Evolutionary conservation across 2,797 vertebrate species (phyloP).

Genomic region (Ficedula albicollis): DNA sequence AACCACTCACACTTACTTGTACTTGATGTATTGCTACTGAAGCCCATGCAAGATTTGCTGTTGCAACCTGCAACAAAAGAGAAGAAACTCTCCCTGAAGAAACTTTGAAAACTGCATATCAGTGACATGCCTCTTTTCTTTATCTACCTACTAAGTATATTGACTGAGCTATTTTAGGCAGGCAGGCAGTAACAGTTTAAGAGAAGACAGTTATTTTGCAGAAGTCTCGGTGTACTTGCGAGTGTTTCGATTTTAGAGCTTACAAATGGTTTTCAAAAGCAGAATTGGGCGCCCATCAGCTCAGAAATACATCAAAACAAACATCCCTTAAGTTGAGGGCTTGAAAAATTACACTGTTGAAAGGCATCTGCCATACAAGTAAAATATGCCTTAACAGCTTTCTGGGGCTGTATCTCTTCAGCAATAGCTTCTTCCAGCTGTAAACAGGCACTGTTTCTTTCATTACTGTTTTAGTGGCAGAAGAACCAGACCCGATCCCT

Average conservation of each 20-base stretch:
- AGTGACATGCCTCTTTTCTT: not conserved
- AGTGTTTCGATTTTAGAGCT: not conserved
- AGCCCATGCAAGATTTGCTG: slow-evolving; percentile 96
- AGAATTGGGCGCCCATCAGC: not conserved
- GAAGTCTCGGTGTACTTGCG: not conserved
- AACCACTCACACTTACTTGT: slow-evolving; percentile 80
- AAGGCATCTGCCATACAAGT: not conserved
- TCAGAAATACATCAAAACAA: slow-evolving; percentile 8
- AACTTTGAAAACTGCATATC: not conserved
- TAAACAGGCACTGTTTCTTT: not conserved
- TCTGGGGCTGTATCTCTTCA: not conserved
- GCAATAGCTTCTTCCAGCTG: not conserved
- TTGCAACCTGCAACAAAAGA: slow-evolving; percentile 86
- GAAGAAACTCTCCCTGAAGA: not conserved
- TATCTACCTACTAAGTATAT: not conserved
- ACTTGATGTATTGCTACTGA: slow-evolving; percentile 98
- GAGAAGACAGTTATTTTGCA: not conserved
- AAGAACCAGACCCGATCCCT: slow-evolving; percentile 13
- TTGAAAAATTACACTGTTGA: not conserved
- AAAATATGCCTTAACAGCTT: not conserved
- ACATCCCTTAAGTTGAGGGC: not conserved
- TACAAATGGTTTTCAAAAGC: not conserved
- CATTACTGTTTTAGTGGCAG: not conserved
- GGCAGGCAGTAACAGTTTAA: not conserved
- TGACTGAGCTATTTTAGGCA: not conserved